Conservation (phyloP, 2,113 vertebrate species). For the Poeciliopsis occidentalis region DNA sequence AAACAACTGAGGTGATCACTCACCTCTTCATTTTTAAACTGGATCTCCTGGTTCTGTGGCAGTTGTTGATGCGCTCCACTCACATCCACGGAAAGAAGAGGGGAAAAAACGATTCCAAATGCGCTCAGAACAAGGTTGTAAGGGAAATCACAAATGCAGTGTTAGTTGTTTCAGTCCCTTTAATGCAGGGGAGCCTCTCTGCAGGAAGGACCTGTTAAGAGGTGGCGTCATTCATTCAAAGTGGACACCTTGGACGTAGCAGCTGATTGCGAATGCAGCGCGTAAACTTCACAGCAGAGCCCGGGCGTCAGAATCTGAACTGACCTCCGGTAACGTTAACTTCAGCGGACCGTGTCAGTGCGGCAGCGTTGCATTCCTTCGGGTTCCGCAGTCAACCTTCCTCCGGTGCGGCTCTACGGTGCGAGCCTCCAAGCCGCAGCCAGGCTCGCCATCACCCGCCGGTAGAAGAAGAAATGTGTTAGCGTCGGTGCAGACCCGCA, state of each 20-base stretch:
- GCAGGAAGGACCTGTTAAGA: conserved; percentile 21
- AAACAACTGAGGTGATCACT: conserved; percentile 40
- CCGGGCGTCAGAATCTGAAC: conserved; percentile 7
- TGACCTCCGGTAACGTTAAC: conserved; percentile 37
- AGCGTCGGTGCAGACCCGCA: conserved; percentile 57
- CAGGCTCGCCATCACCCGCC: conserved; percentile 52
- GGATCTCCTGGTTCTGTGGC: conserved; percentile 27
- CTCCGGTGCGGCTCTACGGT: conserved; percentile 26
- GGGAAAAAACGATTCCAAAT: conserved; percentile 31
- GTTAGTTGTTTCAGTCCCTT: conserved; percentile 35
- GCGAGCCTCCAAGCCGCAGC: conserved; percentile 18
- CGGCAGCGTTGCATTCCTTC: conserved; percentile 66
- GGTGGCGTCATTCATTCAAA: conserved; percentile 65
- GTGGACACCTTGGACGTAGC: conserved; percentile 25
- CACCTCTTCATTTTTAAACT: conserved; percentile 57
- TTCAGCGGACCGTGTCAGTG: conserved; percentile 44
- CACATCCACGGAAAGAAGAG: conserved; percentile 55
- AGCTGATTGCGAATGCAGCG: conserved; percentile 33
- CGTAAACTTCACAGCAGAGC: conserved; percentile 57
- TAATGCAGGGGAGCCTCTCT: background rate
- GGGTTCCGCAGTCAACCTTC: conserved; percentile 39
- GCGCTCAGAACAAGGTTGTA: conserved; percentile 22
- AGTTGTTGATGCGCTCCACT: conserved; percentile 51
- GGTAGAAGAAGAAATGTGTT: conserved; percentile 24
- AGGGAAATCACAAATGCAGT: conserved; percentile 11